Evolutionary conservation across 2,113 vertebrate species (phyloP), one percentile per base, ranked within the genome.

Genomic region (Entelurus aequoreus): DNA sequence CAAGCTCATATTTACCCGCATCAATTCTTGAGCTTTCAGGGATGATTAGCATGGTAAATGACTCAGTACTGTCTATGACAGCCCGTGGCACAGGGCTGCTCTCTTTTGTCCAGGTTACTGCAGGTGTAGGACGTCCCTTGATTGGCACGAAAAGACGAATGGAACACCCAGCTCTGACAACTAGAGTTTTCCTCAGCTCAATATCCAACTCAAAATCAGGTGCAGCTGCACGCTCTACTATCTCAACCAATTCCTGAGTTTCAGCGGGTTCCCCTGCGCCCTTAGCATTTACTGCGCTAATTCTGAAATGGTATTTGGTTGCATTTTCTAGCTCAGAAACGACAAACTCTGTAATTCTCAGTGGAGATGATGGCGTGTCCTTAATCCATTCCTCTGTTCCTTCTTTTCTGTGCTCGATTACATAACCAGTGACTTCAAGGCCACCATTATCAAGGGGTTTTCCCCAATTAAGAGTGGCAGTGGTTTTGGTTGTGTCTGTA

Each of bases 61-160:
- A 95, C 80, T 98, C 95, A 0, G 97, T 98, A 62, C 89, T 95
- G 79, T 99, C 97, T 58, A 98, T 95, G 72, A 89, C 93, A 67
- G 97, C 97, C 68, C 92, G 91, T 54, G 86, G 92, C 50, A 99
- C 89, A 46, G 94, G 86, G 70, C 89, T 75, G 4, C 86, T 90
- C 21, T 95, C 95, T 87, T 97, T 99, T 60, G 93, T 93, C 97
- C 97, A 99, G 40, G 90, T 94, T 8, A 98, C 91, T 73, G 91
- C 84, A 55, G 97, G 97, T 66, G 93, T 76, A 66, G 97, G 97
- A 36, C 97, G 93, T 61, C 97, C 97, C 86, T 94, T 98, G 78
- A 99, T 97, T 47, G 96, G 96, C 75, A 99, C 94, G 85, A 99
- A 99, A 72, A 99, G 91, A 40, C 97, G 90, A 84, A 99, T 95